Evolutionary conservation across 2,888 invertebrate genomes (phyloP), one percentile per base, ranked within the genome.

Genomic region (Phasia obesa): DNA sequence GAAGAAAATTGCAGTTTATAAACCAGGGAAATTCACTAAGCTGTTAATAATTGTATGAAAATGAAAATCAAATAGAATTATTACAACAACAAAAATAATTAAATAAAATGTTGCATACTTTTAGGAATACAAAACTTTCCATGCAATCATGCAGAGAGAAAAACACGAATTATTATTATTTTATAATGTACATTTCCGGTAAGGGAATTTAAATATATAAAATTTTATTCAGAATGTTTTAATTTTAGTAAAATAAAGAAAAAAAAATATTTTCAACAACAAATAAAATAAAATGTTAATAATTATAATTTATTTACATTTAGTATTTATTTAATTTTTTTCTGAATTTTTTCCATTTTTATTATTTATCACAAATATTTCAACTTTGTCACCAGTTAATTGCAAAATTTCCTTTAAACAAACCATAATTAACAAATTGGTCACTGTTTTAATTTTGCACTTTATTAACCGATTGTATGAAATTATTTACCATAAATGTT

Each of bases 1-100:
- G 44, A 17, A 21, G n/a, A 38, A 15, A n/a, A 27, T 44, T 2
- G 19, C 51, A 53, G 15, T 17, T 49, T 25, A 62, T 25, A 51
- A 42, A 17, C 35, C 11, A 49, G n/a, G 5, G 35, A 31, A 47
- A 15, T 2, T 44, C 31, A n/a, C 42, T 1, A 21, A 17, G 7
- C 23, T 23, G 25, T 6, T 17, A 53, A 60, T 9, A 51, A 9
- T 38, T 3, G 15, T 5, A 25, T 27, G 9, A 35, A 9, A 38
- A 38, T 53, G 11, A 7, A 51, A 49, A 70, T 23, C 47, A 59
- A 23, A 57, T 35, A 11, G 11, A 35, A 35, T 11, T 57, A 53
- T 57, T 1, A 13, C 2, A 42, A n/a, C 2, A 42, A 42, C n/a
- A n/a, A 38, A 38, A 13, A 13, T 2, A 38, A 27, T 4, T 27